Base-by-base conservation (phyloP, 1,140 invertebrate genomes). In the Coenobita brevimanus region DNA sequence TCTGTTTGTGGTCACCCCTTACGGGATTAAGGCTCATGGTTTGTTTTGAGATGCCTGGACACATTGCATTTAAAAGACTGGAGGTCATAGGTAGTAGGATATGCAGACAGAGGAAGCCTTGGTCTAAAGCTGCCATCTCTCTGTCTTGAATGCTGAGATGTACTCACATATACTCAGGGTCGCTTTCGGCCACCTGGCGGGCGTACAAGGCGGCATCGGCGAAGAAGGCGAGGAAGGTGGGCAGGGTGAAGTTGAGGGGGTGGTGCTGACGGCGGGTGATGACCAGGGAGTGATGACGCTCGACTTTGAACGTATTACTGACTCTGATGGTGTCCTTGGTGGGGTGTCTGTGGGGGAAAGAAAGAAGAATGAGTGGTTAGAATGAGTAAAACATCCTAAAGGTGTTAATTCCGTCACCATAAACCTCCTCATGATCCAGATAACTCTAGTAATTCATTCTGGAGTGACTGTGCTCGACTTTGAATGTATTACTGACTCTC, bases 251-350 rank as follows among this genome's bases (percentile, higher is more conserved):
- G 75, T 93, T 91, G 8, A 93, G 86, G 6, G 93, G 85, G 64
- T 88, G 93, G 89, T 93, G 91, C 90, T 94, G 94, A 13, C 90
- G 84, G 57, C 92, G 91, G 21, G 92, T 90, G 15, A 93, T 90
- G 82, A 94, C 91, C 33, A 94, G 90, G 4, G 92, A 91, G 90
- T 94, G 93, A 91, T 93, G 93, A 33, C 92, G 91, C 43, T 93
- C 93, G 43, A 94, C 86, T 90, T 94, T 94, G 88, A 94, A 94
- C 0, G 93, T 92, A 90, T 94, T 94, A 6, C 93, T 92, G 21
- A 93, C 93, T 21, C 82, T 57, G 30, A 78, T 50, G 24, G 81
- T 81, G 13, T 75, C 21, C 4, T 36, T 15, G 1, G 71, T 80
- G 30, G 46, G 36, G 54, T 81, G 41, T 33, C 82, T 81, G 71